Evolutionary conservation across 2,113 vertebrate genomes (phyloP).

Genomic region (Accipiter cooperii): DNA sequence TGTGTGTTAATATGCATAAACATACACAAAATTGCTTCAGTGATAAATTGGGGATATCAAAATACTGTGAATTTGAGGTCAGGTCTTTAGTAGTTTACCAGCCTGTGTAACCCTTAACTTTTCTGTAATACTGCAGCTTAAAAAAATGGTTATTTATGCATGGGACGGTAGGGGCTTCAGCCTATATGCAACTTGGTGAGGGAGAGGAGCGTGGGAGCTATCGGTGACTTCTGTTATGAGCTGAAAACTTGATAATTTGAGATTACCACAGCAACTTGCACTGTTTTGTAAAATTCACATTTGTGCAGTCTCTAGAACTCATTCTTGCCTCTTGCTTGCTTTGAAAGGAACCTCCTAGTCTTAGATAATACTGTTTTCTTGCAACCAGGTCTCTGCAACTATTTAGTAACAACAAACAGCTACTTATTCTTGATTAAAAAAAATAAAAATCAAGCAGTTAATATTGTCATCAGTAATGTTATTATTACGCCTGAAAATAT

Average conservation of each 20-base stretch:
- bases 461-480: not conserved
- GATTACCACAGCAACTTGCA: not conserved
- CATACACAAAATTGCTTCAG: not conserved
- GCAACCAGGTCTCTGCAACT: not conserved
- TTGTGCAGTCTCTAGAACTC: not conserved
- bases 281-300: not conserved
- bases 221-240: not conserved
- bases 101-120: not conserved
- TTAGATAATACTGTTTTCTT: not conserved
- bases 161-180: not conserved
- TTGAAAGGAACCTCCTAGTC: not conserved
- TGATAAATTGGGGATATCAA: not conserved
- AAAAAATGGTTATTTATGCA: not conserved
- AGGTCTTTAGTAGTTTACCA: not conserved
- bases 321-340: not conserved
- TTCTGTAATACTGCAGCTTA: not conserved
- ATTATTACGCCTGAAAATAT: not conserved
- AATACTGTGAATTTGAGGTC: not conserved
- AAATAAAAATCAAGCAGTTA: not conserved
- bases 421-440: not conserved
- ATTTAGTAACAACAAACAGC: not conserved
- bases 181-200: not conserved
- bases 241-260: not conserved
- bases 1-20: not conserved
- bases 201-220: not conserved